Base-by-base conservation (phyloP, 2,113 vertebrate genomes). In the Mesocricetus auratus region DNA sequence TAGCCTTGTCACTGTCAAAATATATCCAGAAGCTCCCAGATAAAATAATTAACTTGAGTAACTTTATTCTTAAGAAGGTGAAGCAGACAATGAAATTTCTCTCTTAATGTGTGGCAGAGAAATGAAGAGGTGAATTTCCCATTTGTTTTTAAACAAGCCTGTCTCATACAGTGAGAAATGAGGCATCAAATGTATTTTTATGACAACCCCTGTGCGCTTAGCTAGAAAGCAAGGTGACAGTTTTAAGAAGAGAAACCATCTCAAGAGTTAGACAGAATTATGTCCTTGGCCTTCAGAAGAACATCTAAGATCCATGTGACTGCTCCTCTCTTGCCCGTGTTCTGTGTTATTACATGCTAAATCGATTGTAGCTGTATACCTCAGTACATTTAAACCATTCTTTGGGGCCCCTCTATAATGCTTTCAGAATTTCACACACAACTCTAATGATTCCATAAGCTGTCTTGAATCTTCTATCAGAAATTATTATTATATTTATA, bases 401-500 rank as follows among this genome's bases (percentile, higher is more conserved):
- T 78, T 68, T 81, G 89, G 82, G 75, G 22, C 7, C 58, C 87
- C 24, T 39, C 4, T 17, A 83, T 58, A 42, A 77, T 50, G 89
- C 89, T 94, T 78, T 73, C 86, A 92, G 90, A 91, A 96, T 96
- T 96, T 96, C 91, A 96, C 82, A 95, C 82, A 91, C 94, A 95
- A 96, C 69, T 95, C 68, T 91, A 81, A 64, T 91, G 96, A 94
- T 94, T 95, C 89, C 92, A 89, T 68, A 91, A 95, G 45, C 82
- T 95, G 56, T 95, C 92, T 88, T 97, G 94, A 86, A 58, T 96
- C 93, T 88, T 96, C 92, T 92, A 96, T 91, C 95, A 97, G 95
- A 96, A 96, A 97, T 96, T 96, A 93, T 96, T 97, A 93, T 91
- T 97, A 90, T 97, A 97, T 97, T 96, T 95, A 95, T 96, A 96